Conservation (phyloP, 2,797 vertebrate species). For the Platyrinchus mystaceus region DNA sequence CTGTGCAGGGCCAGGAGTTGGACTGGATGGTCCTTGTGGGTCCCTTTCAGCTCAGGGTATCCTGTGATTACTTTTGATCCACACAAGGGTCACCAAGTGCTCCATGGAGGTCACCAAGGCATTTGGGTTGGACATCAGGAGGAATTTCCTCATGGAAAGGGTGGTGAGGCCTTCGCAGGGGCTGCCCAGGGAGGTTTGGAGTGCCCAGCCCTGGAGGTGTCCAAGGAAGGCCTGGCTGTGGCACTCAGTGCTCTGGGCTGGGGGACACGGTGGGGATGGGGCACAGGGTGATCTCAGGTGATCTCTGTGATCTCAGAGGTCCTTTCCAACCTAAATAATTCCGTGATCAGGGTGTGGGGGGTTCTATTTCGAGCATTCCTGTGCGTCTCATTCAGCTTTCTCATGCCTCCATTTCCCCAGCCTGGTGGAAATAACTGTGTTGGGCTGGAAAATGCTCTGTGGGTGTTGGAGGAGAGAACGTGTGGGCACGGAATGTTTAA, state of each 20-base stretch:
- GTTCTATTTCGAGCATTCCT: neutral
- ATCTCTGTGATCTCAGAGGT: rapidly evolving
- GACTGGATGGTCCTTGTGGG: neutral
- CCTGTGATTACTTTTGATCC: neutral
- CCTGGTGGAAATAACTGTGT: neutral
- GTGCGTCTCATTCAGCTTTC: neutral
- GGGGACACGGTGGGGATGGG: rapidly evolving
- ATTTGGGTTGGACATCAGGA: neutral
- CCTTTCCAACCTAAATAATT: rapidly evolving
- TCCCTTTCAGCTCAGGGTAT: neutral
- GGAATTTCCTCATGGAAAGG: neutral
- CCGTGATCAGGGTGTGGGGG: neutral
- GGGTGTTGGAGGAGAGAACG: rapidly evolving
- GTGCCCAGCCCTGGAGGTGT: neutral
- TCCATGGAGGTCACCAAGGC: rapidly evolving
- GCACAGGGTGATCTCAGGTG: neutral
- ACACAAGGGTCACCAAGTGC: rapidly evolving
- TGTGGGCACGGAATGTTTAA: neutral
- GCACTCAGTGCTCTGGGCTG: neutral
- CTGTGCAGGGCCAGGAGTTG: neutral
- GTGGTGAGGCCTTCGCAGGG: rapidly evolving
- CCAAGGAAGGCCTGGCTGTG: neutral
- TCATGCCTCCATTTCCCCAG: neutral
- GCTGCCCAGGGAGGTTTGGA: neutral
- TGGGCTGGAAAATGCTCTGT: neutral